Percentiles rank a stretch among this genome's conserved stretches.
phyloP scores from a whole-genome alignment of 2,113 vertebrate genomes.

The Chinchilla lanigera region DNA sequence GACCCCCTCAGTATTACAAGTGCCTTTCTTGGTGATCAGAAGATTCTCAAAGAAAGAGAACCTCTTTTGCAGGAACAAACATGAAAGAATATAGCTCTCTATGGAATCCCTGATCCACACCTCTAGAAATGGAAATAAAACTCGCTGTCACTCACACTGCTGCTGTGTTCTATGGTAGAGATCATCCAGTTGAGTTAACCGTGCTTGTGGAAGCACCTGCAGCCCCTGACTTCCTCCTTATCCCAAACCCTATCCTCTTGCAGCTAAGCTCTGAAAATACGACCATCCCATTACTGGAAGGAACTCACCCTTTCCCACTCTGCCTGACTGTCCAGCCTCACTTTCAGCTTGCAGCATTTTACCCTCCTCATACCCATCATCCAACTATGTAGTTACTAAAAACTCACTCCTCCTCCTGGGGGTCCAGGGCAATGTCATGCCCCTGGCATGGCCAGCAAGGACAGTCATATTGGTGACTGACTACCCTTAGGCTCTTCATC shows the following conservation, averaged over 20 bases:
- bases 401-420: fast-evolving
- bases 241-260: fast-evolving
- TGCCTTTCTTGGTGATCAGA: not conserved
- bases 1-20: no score
- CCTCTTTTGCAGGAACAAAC: not conserved
- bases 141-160: not conserved
- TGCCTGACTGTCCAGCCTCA: fast-evolving
- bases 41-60: not conserved
- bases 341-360: no score
- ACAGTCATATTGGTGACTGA: not conserved
- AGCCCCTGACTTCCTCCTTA: not conserved
- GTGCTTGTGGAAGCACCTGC: fast-evolving
- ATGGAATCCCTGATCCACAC: fast-evolving
- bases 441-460: not conserved
- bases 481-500: not conserved
- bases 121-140: not conserved
- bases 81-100: not conserved
- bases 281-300: not conserved
- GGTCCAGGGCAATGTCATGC: not conserved
- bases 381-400: fast-evolving
- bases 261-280: fast-evolving
- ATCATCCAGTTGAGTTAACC: fast-evolving
- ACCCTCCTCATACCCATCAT: not conserved
- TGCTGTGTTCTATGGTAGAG: not conserved
- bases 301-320: fast-evolving